Evolutionary conservation across 1,140 invertebrate species (phyloP), one percentile per base, ranked within the genome.

Genomic region (Odontomachus brunneus): DNA sequence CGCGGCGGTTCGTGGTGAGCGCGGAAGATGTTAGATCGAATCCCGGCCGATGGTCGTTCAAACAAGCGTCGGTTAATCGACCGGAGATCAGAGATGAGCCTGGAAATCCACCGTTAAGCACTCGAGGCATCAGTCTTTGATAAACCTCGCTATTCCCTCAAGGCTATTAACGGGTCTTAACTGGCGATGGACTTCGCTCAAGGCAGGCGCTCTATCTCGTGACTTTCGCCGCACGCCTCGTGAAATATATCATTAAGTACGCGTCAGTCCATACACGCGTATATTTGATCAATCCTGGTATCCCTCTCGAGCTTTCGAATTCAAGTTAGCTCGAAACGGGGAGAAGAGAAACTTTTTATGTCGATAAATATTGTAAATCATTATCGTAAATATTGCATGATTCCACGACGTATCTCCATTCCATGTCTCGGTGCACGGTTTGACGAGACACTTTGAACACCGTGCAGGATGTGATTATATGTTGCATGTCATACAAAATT

Each of bases 21-120:
- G 69, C n/a, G 44, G 57, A 86, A 86, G 84, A 86, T 84, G 80
- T 51, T 53, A 26, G 84, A 55, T 84, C 72, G 53, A 72, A 65
- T 26, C 24, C 44, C 38, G 38, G 33, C 22, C 49, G 75, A 80
- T 65, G 66, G 65, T 83, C 65, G 80, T 86, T 86, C 80, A 29
- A 87, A 86, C 65, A 82, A 63, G 53, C 72, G 38, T 33, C 63
- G 62, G 57, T 85, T 85, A 65, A 86, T 87, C 84, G 71, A 83
- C 55, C 71, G 22, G 7, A 55, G 78, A 59, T 71, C 49, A 80
- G 75, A 80, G 75, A 80, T 69, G 65, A 75, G 59, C 65, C 63
- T 57, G 75, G 57, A 80, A 80, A 80, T 71, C 38, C 29, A 33
- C 33, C 75, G 51, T 48, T 69, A 55, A 80, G 33, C 51, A 44